Evolutionary conservation across 2,797 vertebrate species (phyloP).

Genomic region (Enteromius paludinosus): DNA sequence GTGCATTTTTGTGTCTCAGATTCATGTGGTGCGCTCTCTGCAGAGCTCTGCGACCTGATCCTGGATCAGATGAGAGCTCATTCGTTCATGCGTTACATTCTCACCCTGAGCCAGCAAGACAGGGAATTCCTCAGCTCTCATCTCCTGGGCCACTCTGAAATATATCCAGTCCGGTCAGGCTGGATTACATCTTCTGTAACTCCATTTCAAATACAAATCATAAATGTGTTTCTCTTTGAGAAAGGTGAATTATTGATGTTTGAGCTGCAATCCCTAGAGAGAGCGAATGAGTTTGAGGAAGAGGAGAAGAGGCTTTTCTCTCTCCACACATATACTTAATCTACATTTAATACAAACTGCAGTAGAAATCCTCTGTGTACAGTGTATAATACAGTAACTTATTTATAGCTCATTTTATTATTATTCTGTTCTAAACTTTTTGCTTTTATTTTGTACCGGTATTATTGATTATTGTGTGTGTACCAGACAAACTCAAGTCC

Average conservation of each 20-base stretch:
- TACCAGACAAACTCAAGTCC: too few relatives aligned
- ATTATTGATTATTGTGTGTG: too few relatives aligned
- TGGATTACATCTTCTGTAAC: constrained; percentile 27
- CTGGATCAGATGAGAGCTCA: constrained; percentile 39
- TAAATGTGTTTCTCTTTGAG: constrained; percentile 44
- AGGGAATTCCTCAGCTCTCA: constrained; percentile 15
- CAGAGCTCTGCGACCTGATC: constrained; percentile 23
- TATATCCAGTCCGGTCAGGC: constrained; percentile 19
- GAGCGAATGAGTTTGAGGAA: constrained; percentile 26
- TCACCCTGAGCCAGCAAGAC: constrained; percentile 31
- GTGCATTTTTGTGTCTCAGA: neutral
- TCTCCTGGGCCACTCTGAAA: constrained; percentile 33
- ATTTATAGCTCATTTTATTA: neutral
- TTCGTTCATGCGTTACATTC: constrained; percentile 34
- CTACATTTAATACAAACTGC: constrained; percentile 3
- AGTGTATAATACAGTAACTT: neutral
- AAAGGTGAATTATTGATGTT: constrained; percentile 51
- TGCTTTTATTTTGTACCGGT: too few relatives aligned
- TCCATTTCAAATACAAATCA: constrained; percentile 44
- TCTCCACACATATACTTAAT: neutral
- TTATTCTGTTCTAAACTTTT: neutral
- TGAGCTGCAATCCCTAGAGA: constrained; percentile 37
- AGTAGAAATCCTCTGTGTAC: neutral
- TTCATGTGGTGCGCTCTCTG: neutral
- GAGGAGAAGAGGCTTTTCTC: neutral